A percentile compares a stretch with the other conserved stretches of the same genome.
Evolutionary conservation across 1,140 invertebrate genomes (phyloP).

Genomic region (Heliconius nattereri): DNA sequence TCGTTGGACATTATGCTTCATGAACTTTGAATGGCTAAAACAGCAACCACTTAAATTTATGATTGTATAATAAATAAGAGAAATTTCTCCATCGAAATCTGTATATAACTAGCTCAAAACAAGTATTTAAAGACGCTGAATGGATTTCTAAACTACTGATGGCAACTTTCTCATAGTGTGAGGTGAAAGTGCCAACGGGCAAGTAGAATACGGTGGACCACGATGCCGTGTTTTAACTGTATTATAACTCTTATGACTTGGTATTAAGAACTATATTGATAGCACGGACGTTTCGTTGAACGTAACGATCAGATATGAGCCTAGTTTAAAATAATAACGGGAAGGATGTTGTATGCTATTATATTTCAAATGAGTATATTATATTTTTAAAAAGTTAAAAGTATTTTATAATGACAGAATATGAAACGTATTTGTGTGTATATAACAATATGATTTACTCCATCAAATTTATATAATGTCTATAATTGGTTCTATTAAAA

Average conservation of each 20-base stretch:
- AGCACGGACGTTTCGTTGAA: neutral
- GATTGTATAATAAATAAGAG: conserved; percentile 13
- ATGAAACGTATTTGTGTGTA: neutral
- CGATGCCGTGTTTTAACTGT: neutral
- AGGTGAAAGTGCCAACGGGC: conserved; percentile 66
- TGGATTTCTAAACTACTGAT: conserved; percentile 64
- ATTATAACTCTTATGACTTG: conserved; percentile 5
- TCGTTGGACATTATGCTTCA: neutral
- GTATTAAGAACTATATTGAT: neutral
- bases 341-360: conserved; percentile 32
- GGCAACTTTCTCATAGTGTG: conserved; percentile 66
- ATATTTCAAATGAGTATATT: neutral
- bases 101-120: conserved; percentile 30
- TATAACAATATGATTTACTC: neutral
- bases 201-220: conserved; percentile 43
- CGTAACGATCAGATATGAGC: conserved; percentile 45
- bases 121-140: conserved; percentile 48
- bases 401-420: neutral
- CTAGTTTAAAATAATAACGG: conserved; percentile 54
- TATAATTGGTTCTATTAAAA: neutral
- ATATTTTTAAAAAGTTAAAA: neutral
- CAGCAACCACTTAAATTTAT: conserved; percentile 2
- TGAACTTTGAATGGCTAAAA: neutral
- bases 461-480: neutral
- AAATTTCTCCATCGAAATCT: conserved; percentile 11